These are phyloP conservation scores for Stenoptilia bipunctidactyla DNA, from an alignment of 2,888 invertebrate genomes.

Conservation along the genomic window DNA sequence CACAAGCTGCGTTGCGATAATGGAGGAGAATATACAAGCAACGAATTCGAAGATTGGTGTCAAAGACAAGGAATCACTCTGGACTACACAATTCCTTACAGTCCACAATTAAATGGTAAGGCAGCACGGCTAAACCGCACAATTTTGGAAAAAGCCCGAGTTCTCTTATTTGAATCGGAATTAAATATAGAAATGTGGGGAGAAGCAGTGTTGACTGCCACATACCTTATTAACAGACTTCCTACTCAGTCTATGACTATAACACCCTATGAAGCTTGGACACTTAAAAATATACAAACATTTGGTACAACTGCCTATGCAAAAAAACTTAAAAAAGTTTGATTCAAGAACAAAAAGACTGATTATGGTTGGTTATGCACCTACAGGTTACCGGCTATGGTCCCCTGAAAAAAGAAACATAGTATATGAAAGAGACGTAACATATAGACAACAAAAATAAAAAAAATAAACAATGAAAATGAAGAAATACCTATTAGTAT, in stretches of 20 bases:
- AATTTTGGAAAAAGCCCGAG: constrained; percentile 11
- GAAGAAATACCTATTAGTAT: too few relatives aligned
- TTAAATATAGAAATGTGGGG: constrained; percentile 8
- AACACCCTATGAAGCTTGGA: constrained; percentile 36
- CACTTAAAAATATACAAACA: constrained; percentile 21
- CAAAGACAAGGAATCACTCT: background rate
- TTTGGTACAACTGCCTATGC: constrained; percentile 29
- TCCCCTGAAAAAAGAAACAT: constrained; percentile 21
- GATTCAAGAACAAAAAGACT: constrained; percentile 30
- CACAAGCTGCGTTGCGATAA: constrained; percentile 5
- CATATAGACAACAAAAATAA: too few relatives aligned
- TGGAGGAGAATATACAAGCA: constrained; percentile 2
- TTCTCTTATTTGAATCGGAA: constrained; percentile 12
- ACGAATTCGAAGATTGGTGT: constrained; percentile 9
- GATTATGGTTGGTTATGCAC: constrained; percentile 26
- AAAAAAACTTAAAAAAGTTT: constrained; percentile 13
- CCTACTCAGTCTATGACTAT: constrained; percentile 27
- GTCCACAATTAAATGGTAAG: constrained; percentile 13
- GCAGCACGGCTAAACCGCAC: constrained; percentile 15
- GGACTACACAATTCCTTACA: constrained; percentile 14
- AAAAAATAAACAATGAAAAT: too few relatives aligned
- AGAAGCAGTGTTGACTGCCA: constrained; percentile 22
- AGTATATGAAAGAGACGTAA: too few relatives aligned
- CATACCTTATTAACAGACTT: constrained; percentile 30
- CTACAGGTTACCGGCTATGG: constrained; percentile 30